phyloP scores from a whole-genome alignment of 2,113 vertebrate genomes.

The Thalassoma bifasciatum region DNA sequence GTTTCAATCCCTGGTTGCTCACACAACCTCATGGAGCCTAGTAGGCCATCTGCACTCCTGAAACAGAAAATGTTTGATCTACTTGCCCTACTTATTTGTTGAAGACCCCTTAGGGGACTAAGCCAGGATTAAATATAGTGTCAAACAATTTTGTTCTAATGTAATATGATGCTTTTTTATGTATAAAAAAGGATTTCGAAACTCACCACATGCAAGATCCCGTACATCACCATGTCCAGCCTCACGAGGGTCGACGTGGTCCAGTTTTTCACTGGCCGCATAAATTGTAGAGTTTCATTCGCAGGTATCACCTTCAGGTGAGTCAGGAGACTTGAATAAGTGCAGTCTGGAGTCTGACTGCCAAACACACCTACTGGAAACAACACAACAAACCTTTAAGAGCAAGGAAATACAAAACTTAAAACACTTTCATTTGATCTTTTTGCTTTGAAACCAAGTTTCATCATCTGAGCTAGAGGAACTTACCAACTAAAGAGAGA shows the following conservation, averaged over 20 bases:
- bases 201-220: conserved; percentile 80
- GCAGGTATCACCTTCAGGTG: conserved; percentile 75
- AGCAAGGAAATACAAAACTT: too few species aligned
- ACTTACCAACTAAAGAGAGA: conserved; percentile 43
- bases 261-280: conserved; percentile 80
- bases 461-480: background rate
- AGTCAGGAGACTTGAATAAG: conserved; percentile 72
- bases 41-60: too few species aligned
- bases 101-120: too few species aligned
- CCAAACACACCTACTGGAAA: conserved; percentile 6
- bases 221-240: conserved; percentile 69
- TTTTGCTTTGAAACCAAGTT: background rate
- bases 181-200: background rate
- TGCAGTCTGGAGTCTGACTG: conserved; percentile 72
- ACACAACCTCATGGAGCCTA: too few species aligned
- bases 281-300: conserved; percentile 32
- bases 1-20: too few species aligned
- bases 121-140: too few species aligned
- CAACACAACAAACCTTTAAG: background rate
- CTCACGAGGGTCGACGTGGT: conserved; percentile 45
- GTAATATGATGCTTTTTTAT: too few species aligned
- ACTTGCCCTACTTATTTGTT: too few species aligned
- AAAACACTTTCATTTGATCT: background rate
- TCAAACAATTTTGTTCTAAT: too few species aligned
- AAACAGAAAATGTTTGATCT: too few species aligned